A percentile compares a stretch with the other conserved stretches of the same genome.
Conservation (phyloP, 2,888 invertebrate species). For the Bursaphelenchus okinawaensis region DNA sequence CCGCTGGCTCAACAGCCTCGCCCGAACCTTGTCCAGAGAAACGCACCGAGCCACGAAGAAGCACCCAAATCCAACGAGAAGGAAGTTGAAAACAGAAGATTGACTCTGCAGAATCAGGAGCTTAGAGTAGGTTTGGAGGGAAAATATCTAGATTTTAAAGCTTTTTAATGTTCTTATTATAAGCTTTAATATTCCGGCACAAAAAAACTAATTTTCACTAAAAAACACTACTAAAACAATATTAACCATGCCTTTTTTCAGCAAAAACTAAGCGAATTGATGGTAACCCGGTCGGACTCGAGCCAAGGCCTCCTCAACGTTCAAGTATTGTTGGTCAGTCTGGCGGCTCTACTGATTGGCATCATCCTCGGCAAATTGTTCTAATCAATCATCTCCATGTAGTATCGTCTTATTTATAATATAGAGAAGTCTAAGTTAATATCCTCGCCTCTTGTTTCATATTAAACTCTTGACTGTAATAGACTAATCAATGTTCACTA, state of each 20-base stretch:
- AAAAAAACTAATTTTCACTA: background rate
- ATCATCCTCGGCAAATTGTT: constrained; percentile 51
- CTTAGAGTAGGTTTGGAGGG: background rate
- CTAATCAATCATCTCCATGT: constrained; percentile 19
- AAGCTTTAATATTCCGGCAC: background rate
- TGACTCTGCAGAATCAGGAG: background rate
- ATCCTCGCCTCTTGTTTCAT: background rate
- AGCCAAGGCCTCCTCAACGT: constrained; percentile 13
- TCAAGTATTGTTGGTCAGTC: constrained; percentile 41
- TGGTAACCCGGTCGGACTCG: background rate
- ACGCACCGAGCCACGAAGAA: background rate
- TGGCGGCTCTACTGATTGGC: constrained; percentile 51
- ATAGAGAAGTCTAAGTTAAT: background rate
- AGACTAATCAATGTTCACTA: too few relatives aligned
- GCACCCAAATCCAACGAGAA: background rate
- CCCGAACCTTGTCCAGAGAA: background rate
- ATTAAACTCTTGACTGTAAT: too few relatives aligned
- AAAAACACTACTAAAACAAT: too few relatives aligned
- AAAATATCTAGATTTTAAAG: too few relatives aligned
- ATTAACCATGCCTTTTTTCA: background rate
- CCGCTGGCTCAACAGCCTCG: background rate
- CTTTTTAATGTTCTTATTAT: background rate
- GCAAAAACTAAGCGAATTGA: constrained; percentile 10
- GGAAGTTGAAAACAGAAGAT: background rate
- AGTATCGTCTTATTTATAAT: background rate